Percentiles rank a stretch among this genome's conserved stretches.
Conservation (phyloP, 2,888 invertebrate species). For the Spodoptera littoralis region DNA sequence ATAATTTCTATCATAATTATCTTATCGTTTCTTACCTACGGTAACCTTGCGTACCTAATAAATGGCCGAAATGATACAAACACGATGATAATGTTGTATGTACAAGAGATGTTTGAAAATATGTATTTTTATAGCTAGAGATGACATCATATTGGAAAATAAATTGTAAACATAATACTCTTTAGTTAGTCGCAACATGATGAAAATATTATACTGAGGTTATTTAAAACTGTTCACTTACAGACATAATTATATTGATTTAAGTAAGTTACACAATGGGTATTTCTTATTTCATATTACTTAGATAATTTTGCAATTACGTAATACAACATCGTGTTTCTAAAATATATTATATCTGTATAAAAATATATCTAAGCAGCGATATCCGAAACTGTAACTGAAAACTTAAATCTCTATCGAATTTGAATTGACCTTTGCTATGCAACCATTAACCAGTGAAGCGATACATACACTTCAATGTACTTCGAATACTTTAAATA, state of each 20-base stretch:
- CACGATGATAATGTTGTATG: slow-evolving; percentile 6
- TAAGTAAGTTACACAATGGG: neutral
- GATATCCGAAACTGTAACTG: no score
- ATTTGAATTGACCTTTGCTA: no score
- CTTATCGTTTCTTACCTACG: slow-evolving; percentile 21
- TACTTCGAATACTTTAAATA: no score
- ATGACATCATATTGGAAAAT: neutral
- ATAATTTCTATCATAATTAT: slow-evolving; percentile 8
- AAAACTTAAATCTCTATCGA: no score
- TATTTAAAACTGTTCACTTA: neutral
- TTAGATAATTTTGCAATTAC: neutral
- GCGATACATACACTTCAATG: no score
- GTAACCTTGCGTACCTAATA: slow-evolving; percentile 27
- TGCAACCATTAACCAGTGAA: no score
- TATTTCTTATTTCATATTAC: neutral
- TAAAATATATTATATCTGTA: no score
- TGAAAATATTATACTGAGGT: no score
- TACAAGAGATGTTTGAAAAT: slow-evolving; percentile 2
- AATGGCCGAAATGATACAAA: slow-evolving; percentile 8
- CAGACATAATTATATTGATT: no score
- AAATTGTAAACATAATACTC: no score
- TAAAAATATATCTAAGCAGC: no score
- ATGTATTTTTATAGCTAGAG: neutral
- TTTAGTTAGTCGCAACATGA: no score
- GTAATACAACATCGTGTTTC: neutral